Percentiles rank a stretch among this genome's conserved stretches.
Conservation (phyloP, 2,113 vertebrate genomes). For the Heloderma charlesbogerti region DNA sequence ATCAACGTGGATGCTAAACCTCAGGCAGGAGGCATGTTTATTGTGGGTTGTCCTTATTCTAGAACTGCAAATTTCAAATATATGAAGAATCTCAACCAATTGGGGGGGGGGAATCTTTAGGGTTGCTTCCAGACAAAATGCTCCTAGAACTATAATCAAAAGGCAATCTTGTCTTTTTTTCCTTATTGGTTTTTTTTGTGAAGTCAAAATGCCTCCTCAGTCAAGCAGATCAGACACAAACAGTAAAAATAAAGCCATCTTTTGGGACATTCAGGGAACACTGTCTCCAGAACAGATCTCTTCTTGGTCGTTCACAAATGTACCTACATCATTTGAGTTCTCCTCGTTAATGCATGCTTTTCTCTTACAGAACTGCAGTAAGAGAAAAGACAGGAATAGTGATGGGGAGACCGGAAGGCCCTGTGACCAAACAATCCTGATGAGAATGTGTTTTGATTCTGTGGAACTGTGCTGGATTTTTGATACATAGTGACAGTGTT, state of each 20-base stretch:
- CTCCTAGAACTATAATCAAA: too few relatives aligned
- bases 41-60: background rate
- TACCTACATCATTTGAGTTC: background rate
- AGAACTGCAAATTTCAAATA: constrained; percentile 13
- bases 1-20: background rate
- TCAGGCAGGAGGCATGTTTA: background rate
- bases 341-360: background rate
- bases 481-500: too few relatives aligned
- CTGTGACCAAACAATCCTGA: background rate
- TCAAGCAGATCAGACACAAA: background rate
- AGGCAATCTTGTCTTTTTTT: too few relatives aligned
- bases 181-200: too few relatives aligned
- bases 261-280: background rate
- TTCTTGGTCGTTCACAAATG: background rate
- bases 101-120: background rate
- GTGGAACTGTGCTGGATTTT: background rate
- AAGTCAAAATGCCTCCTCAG: background rate
- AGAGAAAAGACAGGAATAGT: too few relatives aligned
- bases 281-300: background rate
- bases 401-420: too few relatives aligned
- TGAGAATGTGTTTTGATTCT: background rate
- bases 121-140: too few relatives aligned
- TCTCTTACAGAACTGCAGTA: too few relatives aligned
- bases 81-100: background rate
- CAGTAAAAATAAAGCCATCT: background rate